These are phyloP conservation scores for Cryptoleucopteryx plumbea DNA, from an alignment of 2,113 vertebrate genomes.

Conservation along the genomic window DNA sequence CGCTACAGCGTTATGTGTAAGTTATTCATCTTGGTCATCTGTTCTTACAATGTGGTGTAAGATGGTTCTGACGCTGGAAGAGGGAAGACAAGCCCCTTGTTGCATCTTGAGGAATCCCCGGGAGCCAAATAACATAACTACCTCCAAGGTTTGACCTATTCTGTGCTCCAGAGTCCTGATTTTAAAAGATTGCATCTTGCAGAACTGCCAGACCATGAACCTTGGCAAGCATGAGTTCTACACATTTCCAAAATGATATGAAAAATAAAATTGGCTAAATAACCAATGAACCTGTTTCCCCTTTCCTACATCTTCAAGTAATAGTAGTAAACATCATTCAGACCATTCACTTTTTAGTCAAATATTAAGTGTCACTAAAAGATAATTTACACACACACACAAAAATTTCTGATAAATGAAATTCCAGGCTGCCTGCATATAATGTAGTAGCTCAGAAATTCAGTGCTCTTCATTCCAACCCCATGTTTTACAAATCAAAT, in stretches of 20 bases:
- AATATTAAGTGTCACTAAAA: background rate
- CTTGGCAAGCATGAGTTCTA: background rate
- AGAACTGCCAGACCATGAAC: conserved; percentile 10
- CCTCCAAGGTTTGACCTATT: background rate
- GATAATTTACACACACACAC: background rate
- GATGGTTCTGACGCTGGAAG: background rate
- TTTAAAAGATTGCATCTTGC: background rate
- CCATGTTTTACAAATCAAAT: background rate
- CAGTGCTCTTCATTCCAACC: background rate
- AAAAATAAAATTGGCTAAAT: background rate
- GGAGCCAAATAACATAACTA: background rate
- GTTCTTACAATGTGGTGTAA: background rate
- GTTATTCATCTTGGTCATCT: background rate
- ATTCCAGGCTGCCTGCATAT: background rate
- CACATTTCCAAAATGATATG: background rate
- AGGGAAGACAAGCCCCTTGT: background rate
- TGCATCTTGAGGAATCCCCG: background rate
- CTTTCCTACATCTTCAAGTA: background rate
- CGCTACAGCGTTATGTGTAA: background rate
- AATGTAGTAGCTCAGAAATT: background rate
- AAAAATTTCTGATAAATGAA: background rate
- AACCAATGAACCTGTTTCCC: background rate
- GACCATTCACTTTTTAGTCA: background rate
- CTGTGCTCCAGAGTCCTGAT: background rate
- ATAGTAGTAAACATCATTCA: background rate